These are phyloP conservation scores for Campopleginae sp. DNA, from an alignment of 2,888 invertebrate species.

Conservation along the genomic window DNA sequence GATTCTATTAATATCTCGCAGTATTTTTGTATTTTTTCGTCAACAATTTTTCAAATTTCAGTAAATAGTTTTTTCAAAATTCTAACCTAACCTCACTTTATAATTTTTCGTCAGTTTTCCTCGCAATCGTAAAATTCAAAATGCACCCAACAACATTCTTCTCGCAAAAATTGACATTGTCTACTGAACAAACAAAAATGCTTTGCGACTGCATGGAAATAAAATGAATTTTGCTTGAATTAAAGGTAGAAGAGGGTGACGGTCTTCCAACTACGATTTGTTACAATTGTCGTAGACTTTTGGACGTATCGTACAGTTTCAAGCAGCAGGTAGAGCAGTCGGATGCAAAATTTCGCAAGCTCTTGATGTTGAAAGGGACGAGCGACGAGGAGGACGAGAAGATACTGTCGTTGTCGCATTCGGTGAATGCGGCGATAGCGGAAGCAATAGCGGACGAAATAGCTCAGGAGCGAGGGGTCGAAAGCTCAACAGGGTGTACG, in stretches of 20 bases:
- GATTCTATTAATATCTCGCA: neutral
- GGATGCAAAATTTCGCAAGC: constrained; percentile 76
- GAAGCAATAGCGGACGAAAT: constrained; percentile 68
- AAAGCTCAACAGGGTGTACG: constrained; percentile 9
- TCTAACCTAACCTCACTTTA: neutral
- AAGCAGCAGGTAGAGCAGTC: constrained; percentile 78
- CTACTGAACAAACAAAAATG: neutral
- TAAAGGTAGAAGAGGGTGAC: constrained; percentile 79
- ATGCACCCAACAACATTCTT: neutral
- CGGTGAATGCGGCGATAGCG: constrained; percentile 65
- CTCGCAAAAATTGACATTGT: neutral
- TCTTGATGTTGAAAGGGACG: constrained; percentile 66
- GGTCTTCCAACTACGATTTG: constrained; percentile 78
- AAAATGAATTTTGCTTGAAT: constrained; percentile 14
- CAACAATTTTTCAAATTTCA: neutral
- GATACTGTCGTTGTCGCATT: constrained; percentile 59
- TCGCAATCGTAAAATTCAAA: too few species aligned
- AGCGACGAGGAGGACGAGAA: constrained; percentile 30
- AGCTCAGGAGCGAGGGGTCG: constrained; percentile 14
- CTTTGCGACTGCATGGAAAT: neutral
- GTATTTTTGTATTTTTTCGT: neutral
- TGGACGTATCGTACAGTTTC: constrained; percentile 78
- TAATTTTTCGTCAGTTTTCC: neutral
- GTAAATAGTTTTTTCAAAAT: neutral
- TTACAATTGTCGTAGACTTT: constrained; percentile 74